Evolutionary conservation across 2,113 vertebrate genomes (phyloP).

Genomic region (Nothobranchius kuhntae): DNA sequence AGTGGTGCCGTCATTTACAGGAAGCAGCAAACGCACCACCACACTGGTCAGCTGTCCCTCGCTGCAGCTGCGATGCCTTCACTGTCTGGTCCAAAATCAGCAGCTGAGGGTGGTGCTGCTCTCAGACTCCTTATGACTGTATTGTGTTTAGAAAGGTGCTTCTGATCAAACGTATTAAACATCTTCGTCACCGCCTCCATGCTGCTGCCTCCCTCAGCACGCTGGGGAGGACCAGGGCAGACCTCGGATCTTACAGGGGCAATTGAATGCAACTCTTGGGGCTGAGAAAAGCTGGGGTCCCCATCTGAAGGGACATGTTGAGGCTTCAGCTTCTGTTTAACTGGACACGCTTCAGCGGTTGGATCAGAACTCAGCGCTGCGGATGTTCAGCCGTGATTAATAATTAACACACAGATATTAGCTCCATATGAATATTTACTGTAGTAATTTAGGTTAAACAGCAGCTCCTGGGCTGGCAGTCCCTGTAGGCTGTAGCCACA

Average conservation of each 20-base stretch:
- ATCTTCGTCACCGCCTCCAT: too few relatives aligned
- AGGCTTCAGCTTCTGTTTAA: neutral
- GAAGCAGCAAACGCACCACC: conserved; percentile 8
- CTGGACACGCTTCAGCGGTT: neutral
- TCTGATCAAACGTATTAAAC: neutral
- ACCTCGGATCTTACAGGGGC: too few relatives aligned
- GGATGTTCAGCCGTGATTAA: conserved; percentile 5
- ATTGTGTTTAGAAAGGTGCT: neutral
- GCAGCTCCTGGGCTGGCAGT: conserved; percentile 49
- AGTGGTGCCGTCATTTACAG: conserved; percentile 11
- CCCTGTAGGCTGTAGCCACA: conserved; percentile 21
- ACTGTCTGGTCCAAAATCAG: neutral
- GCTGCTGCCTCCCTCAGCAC: too few relatives aligned
- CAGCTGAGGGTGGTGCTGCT: neutral
- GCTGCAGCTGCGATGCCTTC: conserved; percentile 1
- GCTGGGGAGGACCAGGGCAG: too few relatives aligned
- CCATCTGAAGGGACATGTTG: neutral
- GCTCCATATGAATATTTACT: conserved; percentile 63
- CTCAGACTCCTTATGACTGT: neutral
- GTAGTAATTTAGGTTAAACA: conserved; percentile 61
- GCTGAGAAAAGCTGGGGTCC: neutral
- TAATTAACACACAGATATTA: conserved; percentile 30
- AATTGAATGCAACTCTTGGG: too few relatives aligned
- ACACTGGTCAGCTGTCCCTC: neutral
- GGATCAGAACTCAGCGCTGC: neutral